A percentile compares a stretch with the other conserved stretches of the same genome.
These are phyloP conservation scores for Anorthoa munda DNA, from an alignment of 2,888 invertebrate genomes.

Conservation along the genomic window DNA sequence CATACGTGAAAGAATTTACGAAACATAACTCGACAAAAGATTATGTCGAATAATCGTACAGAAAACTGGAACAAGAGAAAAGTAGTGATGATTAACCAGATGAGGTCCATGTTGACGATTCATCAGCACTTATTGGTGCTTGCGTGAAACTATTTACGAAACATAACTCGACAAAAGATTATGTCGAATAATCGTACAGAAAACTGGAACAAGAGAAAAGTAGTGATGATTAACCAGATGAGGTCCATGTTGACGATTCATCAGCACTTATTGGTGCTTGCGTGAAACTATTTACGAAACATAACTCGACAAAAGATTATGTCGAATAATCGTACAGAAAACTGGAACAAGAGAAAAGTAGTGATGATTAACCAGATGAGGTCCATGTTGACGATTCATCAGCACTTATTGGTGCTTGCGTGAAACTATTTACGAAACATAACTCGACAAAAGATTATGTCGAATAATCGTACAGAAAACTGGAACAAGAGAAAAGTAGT, in stretches of 20 bases:
- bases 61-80: constrained; percentile 28
- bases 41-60: constrained; percentile 41
- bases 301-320: constrained; percentile 42
- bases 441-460: constrained; percentile 44
- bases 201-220: constrained; percentile 28
- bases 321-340: constrained; percentile 35
- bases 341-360: constrained; percentile 31
- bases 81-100: constrained; percentile 34
- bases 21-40: constrained; percentile 38
- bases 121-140: constrained; percentile 50
- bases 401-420: constrained; percentile 48
- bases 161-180: constrained; percentile 40
- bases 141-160: constrained; percentile 47
- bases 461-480: constrained; percentile 32
- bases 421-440: constrained; percentile 46
- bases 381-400: constrained; percentile 50
- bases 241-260: constrained; percentile 50
- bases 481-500: constrained; percentile 32
- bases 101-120: constrained; percentile 48
- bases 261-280: constrained; percentile 49
- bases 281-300: constrained; percentile 47
- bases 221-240: constrained; percentile 34
- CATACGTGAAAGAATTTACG: constrained; percentile 47
- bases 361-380: constrained; percentile 34
- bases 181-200: constrained; percentile 38